Evolutionary conservation across 92 coral and sea anemone genomes (phyloP), one percentile per base, ranked within the genome.

Genomic region (Actinostola sp.): DNA sequence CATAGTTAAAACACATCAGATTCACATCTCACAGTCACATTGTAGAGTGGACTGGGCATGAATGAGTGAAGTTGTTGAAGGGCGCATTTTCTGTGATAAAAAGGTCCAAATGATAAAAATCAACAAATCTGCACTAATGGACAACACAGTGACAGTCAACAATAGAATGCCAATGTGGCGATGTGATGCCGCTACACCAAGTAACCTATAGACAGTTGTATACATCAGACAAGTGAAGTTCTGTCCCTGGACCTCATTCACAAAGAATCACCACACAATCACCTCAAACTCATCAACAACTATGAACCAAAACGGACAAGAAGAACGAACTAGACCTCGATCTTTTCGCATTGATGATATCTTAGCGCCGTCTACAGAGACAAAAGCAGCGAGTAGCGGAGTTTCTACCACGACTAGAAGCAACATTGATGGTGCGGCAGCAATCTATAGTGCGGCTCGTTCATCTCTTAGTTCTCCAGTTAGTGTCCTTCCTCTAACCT

Each of bases 91-190:
- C 33, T 29, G 36, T 49, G 81, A 75, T 55, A 75, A 75, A 71
- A 75, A 59, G 57, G 70, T 58, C 41, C 44, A 89, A 74, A 81
- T 46, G 86, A 82, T 78, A 86, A 80, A 84, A 90, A 90, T 90
- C 96, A 90, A 90, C 92, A 90, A 90, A 75, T 83, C 80, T 86
- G 52, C 89, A 76, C 82, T 82, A 86, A 90, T 90, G 92, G 96
- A 75, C 83, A 70, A 82, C 75, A 70, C 78, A 63, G 83, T 86
- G 96, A 90, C 89, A 81, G 81, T 80, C 91, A 90, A 90, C 92
- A 86, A 86, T 78, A 76, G 84, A 80, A 59, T 90, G 91, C 88
- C 92, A 90, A 65, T 79, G 80, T 79, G 72, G 69, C 89, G 58
- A 21, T 33, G 34, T 42, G 79, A 66, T 57, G 58, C 53, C 32